Percentiles rank a stretch among this genome's conserved stretches.
Evolutionary conservation across 1,140 invertebrate species (phyloP).

Genomic region (Vollenhovia emeryi): DNA sequence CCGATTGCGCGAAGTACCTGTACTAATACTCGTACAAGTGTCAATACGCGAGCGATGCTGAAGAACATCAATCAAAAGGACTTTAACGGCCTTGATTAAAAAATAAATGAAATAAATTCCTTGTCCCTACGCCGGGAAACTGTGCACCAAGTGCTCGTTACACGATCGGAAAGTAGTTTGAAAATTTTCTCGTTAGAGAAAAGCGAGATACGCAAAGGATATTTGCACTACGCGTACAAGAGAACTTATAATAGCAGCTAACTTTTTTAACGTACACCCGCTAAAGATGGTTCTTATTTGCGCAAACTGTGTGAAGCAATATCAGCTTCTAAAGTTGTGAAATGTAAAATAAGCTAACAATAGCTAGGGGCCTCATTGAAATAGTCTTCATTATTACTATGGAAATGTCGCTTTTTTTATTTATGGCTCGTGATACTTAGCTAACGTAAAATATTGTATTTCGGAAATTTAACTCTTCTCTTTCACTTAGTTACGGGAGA

Average conservation of each 20-base stretch:
- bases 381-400: constrained; percentile 1
- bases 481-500: neutral
- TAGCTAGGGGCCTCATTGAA: constrained; percentile 12
- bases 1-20: neutral
- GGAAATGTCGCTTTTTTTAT: neutral
- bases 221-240: constrained; percentile 30
- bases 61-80: constrained; percentile 36
- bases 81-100: constrained; percentile 33
- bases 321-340: constrained; percentile 11
- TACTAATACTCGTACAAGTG: neutral
- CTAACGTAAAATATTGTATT: neutral
- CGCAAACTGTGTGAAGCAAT: constrained; percentile 29
- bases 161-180: constrained; percentile 20
- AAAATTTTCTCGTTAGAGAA: constrained; percentile 46
- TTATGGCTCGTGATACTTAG: neutral
- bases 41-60: neutral
- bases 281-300: constrained; percentile 39
- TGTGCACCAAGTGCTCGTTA: constrained; percentile 4
- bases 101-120: too few relatives aligned
- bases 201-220: constrained; percentile 6
- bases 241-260: constrained; percentile 23
- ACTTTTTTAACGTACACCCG: constrained; percentile 14
- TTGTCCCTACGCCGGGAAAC: constrained; percentile 28
- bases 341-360: constrained; percentile 26
- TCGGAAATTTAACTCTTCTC: neutral